Evolutionary conservation across 2,888 invertebrate species (phyloP).

Genomic region (Micoletzkya japonica): DNA sequence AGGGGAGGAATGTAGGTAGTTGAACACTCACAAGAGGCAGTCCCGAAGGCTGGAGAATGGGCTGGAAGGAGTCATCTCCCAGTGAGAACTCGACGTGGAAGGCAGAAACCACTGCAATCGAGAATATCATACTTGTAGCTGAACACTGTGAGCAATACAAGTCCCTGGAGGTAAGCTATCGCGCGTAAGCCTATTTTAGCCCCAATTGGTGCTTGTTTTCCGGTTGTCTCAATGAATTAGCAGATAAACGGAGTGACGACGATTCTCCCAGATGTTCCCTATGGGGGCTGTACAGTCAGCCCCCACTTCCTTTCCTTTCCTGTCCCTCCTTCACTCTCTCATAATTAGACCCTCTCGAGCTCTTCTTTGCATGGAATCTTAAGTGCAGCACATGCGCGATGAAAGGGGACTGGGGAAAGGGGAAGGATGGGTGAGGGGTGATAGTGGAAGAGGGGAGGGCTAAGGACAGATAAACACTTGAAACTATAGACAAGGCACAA

Average conservation of each 20-base stretch:
- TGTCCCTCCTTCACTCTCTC: not conserved
- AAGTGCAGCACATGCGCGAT: not conserved
- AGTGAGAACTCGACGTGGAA: conserved; percentile 19
- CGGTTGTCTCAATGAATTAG: not conserved
- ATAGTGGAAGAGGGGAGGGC: not conserved
- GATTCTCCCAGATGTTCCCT: not conserved
- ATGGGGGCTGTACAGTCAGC: not conserved
- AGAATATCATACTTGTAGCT: too few relatives aligned
- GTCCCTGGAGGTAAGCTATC: too few relatives aligned
- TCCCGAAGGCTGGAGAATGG: conserved; percentile 17
- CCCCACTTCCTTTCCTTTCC: not conserved
- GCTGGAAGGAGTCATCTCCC: conserved; percentile 3
- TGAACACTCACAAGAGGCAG: not conserved
- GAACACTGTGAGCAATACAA: too few relatives aligned
- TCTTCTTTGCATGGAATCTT: not conserved
- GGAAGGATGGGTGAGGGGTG: not conserved
- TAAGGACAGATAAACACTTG: too few relatives aligned
- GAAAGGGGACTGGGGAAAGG: not conserved
- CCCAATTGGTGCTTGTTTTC: too few relatives aligned
- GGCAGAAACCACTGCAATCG: conserved; percentile 9
- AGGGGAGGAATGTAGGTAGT: too few relatives aligned
- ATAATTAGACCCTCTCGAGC: not conserved
- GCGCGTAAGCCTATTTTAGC: too few relatives aligned
- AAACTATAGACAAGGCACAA: too few relatives aligned
- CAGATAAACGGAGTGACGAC: not conserved